Conservation (phyloP, 2,888 invertebrate species). For the Apotomis betuletana region DNA sequence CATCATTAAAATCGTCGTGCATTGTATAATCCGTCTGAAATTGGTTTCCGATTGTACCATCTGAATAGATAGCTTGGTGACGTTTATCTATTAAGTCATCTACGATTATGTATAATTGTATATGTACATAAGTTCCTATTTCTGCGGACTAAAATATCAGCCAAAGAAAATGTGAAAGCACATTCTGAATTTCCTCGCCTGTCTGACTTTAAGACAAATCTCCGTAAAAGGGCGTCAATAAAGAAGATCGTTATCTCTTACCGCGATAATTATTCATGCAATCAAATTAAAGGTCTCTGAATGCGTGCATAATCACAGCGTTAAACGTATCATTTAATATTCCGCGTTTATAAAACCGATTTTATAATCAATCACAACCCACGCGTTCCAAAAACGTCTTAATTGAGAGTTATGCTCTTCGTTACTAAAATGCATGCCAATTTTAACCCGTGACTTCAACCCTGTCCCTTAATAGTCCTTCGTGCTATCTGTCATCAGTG, state of each 20-base stretch:
- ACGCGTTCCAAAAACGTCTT: conserved; percentile 56
- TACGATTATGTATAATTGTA: too few species aligned
- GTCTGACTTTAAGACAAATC: conserved; percentile 8
- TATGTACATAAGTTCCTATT: too few species aligned
- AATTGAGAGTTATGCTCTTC: conserved; percentile 67
- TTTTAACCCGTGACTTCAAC: conserved; percentile 76
- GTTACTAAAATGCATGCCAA: conserved; percentile 72
- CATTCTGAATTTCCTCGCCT: conserved; percentile 14
- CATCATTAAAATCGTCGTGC: too few species aligned
- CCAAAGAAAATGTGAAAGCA: conserved; percentile 2
- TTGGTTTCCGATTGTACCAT: neutral
- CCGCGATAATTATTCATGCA: conserved; percentile 25
- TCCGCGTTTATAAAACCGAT: conserved; percentile 19
- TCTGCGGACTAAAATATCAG: neutral
- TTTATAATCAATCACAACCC: conserved; percentile 18
- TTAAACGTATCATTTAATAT: conserved; percentile 21
- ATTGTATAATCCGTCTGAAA: neutral
- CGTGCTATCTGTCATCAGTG: conserved; percentile 73
- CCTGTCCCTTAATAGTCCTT: conserved; percentile 74
- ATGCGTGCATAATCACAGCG: neutral
- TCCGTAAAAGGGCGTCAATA: neutral
- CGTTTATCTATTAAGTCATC: too few species aligned
- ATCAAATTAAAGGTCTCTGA: conserved; percentile 21
- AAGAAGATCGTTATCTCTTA: conserved; percentile 22
- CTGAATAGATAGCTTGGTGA: too few species aligned